Evolutionary conservation across 2,888 invertebrate species (phyloP).

Genomic region (Pimpla rufipes): DNA sequence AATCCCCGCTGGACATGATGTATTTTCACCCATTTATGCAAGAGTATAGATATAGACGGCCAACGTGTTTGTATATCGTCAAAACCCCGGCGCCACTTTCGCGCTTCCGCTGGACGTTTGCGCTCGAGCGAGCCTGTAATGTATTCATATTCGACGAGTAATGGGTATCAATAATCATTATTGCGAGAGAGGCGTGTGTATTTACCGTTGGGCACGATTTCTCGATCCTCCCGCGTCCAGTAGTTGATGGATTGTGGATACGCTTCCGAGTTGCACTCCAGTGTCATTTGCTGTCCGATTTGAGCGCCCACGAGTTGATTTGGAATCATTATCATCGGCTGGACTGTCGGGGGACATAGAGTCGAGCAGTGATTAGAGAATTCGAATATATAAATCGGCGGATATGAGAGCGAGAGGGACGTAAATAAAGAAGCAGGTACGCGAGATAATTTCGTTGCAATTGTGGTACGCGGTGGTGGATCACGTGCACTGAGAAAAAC

Average conservation of each 20-base stretch:
- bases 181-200: slow-evolving; percentile 38
- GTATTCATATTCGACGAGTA: slow-evolving; percentile 8
- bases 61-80: too few relatives aligned
- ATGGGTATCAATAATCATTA: slow-evolving; percentile 19
- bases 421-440: slow-evolving; percentile 5
- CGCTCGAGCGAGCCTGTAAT: neutral
- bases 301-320: slow-evolving; percentile 94
- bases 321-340: slow-evolving; percentile 94
- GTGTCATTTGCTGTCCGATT: slow-evolving; percentile 90
- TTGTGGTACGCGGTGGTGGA: neutral
- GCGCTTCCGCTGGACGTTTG: neutral
- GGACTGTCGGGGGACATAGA: slow-evolving; percentile 87
- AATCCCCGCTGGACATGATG: too few relatives aligned
- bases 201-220: slow-evolving; percentile 92
- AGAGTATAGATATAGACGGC: too few relatives aligned
- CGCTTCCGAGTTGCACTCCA: slow-evolving; percentile 94
- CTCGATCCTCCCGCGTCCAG: slow-evolving; percentile 92
- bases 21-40: too few relatives aligned
- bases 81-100: neutral
- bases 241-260: slow-evolving; percentile 95
- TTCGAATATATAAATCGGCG: neutral
- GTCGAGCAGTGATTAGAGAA: slow-evolving; percentile 29
- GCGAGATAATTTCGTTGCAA: slow-evolving; percentile 10
- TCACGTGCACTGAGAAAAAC: too few relatives aligned
- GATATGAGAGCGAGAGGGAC: slow-evolving; percentile 12